These are phyloP conservation scores for Phthorimaea operculella DNA, from an alignment of 1,140 invertebrate species.

Conservation along the genomic window DNA sequence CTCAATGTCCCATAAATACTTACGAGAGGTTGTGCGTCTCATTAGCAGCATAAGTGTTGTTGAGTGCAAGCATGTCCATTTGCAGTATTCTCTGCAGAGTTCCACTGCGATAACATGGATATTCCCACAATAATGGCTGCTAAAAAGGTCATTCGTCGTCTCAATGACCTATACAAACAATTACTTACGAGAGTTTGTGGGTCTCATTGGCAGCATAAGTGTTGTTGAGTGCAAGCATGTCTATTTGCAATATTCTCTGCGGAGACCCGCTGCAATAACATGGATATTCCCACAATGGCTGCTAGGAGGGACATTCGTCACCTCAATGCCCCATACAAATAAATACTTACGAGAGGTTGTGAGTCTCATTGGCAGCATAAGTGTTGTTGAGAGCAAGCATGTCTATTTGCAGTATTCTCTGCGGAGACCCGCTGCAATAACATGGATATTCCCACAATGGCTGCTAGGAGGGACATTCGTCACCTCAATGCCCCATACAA, in stretches of 20 bases:
- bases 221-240: conserved; percentile 63
- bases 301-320: no score
- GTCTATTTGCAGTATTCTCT: conserved; percentile 70
- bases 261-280: conserved; percentile 70
- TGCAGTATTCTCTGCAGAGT: conserved; percentile 66
- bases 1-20: no score
- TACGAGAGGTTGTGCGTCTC: no score
- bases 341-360: no score
- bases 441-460: conserved; percentile 91
- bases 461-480: no score
- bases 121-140: conserved; percentile 96
- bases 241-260: conserved; percentile 68
- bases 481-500: no score
- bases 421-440: conserved; percentile 69
- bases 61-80: conserved; percentile 67
- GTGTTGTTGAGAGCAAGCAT: conserved; percentile 60
- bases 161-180: no score
- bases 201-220: conserved; percentile 47
- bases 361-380: conserved; percentile 41
- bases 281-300: conserved; percentile 96
- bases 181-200: no score
- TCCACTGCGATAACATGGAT: conserved; percentile 77
- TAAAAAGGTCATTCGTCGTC: no score
- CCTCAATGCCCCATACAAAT: no score
- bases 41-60: conserved; percentile 49